These are phyloP conservation scores for Ptychochromis oligacanthus DNA, from an alignment of 2,113 vertebrate genomes.

Conservation along the genomic window DNA sequence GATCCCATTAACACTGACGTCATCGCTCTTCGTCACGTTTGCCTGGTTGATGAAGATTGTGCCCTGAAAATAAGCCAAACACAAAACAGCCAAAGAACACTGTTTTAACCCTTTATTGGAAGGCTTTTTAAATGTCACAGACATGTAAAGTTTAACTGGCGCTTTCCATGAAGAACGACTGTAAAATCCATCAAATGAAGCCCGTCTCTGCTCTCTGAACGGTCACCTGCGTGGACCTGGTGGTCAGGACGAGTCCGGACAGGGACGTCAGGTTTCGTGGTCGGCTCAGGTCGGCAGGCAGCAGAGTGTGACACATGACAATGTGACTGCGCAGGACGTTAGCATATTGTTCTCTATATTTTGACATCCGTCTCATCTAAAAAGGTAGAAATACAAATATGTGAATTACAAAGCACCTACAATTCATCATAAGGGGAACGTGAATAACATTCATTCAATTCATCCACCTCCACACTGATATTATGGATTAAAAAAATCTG, in stretches of 20 bases:
- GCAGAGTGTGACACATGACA: conserved; percentile 84
- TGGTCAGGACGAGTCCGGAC: conserved; percentile 81
- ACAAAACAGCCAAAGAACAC: background rate
- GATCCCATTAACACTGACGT: conserved; percentile 85
- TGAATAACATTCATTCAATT: too few species aligned
- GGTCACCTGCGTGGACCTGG: conserved; percentile 83
- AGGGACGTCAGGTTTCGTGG: conserved; percentile 84
- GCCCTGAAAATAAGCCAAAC: conserved; percentile 71
- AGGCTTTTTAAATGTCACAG: background rate
- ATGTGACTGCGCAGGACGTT: conserved; percentile 86
- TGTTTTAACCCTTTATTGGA: background rate
- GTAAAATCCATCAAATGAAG: background rate
- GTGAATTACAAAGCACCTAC: background rate
- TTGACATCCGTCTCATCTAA: conserved; percentile 60
- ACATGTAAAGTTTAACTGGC: background rate
- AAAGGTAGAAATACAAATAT: background rate
- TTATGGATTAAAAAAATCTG: too few species aligned
- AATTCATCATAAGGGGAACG: background rate
- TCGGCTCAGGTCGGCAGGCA: conserved; percentile 78
- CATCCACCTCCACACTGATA: background rate
- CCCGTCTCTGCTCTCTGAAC: background rate
- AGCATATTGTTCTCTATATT: conserved; percentile 22
- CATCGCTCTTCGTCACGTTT: conserved; percentile 81
- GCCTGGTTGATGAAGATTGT: conserved; percentile 80
- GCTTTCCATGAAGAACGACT: too few species aligned